Conservation (phyloP, 2,797 vertebrate genomes). For the Eulemur rubriventer region DNA sequence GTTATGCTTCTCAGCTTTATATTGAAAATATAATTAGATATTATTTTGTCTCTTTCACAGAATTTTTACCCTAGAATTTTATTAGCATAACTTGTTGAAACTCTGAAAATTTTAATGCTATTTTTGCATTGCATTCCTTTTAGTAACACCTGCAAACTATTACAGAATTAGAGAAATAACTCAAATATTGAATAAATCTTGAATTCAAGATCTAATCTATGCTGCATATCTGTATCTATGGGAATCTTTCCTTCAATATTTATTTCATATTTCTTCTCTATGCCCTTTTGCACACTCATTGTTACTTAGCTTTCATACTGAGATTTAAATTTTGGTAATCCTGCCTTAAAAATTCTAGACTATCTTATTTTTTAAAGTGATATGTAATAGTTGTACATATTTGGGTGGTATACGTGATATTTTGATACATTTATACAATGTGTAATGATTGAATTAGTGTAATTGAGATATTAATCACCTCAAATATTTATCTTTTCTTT, state of each 20-base stretch:
- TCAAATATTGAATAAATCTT: neutral
- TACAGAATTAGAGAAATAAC: neutral
- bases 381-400: neutral
- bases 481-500: neutral
- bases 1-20: neutral
- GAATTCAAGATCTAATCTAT: neutral
- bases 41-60: neutral
- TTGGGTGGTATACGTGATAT: neutral
- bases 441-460: neutral
- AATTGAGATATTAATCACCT: neutral
- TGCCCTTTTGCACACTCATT: neutral
- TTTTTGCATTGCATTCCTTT: constrained; percentile 44
- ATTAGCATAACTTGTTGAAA: neutral
- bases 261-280: neutral
- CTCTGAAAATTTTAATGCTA: neutral
- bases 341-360: neutral
- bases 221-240: neutral
- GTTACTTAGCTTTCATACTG: neutral
- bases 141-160: neutral
- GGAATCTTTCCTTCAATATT: neutral
- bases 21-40: neutral
- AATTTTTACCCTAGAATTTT: constrained; percentile 15
- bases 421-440: neutral
- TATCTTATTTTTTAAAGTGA: neutral
- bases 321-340: neutral